These are phyloP conservation scores for Psittacula cyanocephala DNA, from an alignment of 2,113 vertebrate genomes.

Conservation along the genomic window DNA sequence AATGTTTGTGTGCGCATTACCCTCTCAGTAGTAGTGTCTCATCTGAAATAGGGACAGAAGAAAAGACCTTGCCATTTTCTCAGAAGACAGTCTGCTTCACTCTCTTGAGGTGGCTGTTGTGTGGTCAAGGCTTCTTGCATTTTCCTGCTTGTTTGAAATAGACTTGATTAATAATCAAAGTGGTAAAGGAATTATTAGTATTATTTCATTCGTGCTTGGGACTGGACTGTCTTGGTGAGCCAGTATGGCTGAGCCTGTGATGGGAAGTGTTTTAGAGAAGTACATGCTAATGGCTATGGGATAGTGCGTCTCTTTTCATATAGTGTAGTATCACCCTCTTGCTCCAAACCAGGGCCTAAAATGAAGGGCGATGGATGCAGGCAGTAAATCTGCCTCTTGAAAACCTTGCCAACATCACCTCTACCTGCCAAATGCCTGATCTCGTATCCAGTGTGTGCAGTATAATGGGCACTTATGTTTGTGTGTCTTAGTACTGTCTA, in stretches of 20 bases:
- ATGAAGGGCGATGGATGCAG: neutral
- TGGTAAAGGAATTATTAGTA: neutral
- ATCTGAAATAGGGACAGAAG: neutral
- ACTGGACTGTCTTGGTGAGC: neutral
- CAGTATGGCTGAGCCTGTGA: neutral
- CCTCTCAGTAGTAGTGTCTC: neutral
- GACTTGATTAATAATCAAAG: neutral
- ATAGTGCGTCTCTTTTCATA: neutral
- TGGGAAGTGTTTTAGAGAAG: neutral
- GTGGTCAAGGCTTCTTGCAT: neutral
- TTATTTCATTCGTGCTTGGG: neutral
- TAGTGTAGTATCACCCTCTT: neutral
- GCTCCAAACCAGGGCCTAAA: neutral
- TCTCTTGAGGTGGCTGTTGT: neutral
- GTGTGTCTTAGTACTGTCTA: neutral
- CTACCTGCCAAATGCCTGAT: neutral
- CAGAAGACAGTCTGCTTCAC: accelerated
- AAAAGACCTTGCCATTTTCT: neutral
- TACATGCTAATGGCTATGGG: neutral
- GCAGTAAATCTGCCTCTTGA: neutral
- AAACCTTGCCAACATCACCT: neutral
- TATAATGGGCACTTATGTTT: neutral
- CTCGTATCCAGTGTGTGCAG: accelerated
- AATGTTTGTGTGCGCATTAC: neutral
- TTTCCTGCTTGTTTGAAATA: neutral